A percentile compares a stretch with the other conserved stretches of the same genome.
phyloP scores from a whole-genome alignment of 2,113 vertebrate species.

The Lampris incognitus region DNA sequence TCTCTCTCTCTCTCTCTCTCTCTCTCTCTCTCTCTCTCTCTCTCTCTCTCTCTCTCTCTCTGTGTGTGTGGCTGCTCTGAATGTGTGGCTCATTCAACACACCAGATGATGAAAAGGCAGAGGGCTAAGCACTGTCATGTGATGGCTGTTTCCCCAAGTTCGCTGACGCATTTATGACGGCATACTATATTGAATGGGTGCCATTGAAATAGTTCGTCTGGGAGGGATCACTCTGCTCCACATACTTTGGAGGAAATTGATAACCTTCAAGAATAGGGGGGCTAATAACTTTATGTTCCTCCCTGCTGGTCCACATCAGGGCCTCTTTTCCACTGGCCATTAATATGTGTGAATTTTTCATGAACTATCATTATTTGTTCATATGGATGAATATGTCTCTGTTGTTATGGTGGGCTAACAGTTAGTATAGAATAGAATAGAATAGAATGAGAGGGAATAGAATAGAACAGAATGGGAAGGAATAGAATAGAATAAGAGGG shows the following conservation, averaged over 20 bases:
- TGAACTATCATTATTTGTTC: not conserved
- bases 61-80: slow-evolving; percentile 19
- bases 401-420: not conserved
- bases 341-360: slow-evolving; percentile 10
- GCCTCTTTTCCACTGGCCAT: slow-evolving; percentile 22
- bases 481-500: too few relatives aligned
- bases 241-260: slow-evolving; percentile 54
- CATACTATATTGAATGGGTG: slow-evolving; percentile 62
- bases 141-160: slow-evolving; percentile 65
- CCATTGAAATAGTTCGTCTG: slow-evolving; percentile 57
- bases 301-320: slow-evolving; percentile 21
- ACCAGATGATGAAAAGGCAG: slow-evolving; percentile 58
- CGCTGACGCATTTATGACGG: slow-evolving; percentile 75
- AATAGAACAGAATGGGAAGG: too few relatives aligned
- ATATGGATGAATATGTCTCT: not conserved
- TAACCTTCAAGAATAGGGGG: slow-evolving; percentile 23
- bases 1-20: too few relatives aligned
- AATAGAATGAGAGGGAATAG: too few relatives aligned
- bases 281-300: slow-evolving; percentile 17
- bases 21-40: slow-evolving; percentile 18
- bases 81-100: slow-evolving; percentile 48
- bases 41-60: not conserved
- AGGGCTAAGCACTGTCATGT: slow-evolving; percentile 71
- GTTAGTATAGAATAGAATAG: not conserved
- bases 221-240: not conserved